Evolutionary conservation across 92 coral and sea anemone genomes (phyloP).

Genomic region (Parazoanthus atlanticus): DNA sequence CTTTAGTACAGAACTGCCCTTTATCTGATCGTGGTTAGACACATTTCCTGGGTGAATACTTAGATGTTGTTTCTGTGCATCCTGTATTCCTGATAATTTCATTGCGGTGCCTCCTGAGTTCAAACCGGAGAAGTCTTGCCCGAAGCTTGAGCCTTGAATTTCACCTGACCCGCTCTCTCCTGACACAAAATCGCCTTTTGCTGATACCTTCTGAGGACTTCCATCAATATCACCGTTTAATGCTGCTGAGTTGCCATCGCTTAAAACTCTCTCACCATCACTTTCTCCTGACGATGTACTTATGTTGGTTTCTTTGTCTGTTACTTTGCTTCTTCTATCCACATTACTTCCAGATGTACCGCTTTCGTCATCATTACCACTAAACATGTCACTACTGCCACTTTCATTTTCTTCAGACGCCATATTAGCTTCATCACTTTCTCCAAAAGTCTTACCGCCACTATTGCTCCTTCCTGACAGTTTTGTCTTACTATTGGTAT

Average conservation of each 20-base stretch:
- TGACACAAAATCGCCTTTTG: background rate
- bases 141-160: background rate
- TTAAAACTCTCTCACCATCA: background rate
- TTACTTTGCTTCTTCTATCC: background rate
- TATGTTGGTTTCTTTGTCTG: background rate
- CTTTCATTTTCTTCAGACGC: background rate
- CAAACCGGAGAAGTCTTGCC: background rate
- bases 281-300: background rate
- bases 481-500: background rate
- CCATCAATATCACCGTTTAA: background rate
- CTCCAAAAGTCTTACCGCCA: background rate
- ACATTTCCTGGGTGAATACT: constrained; percentile 8
- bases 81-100: constrained; percentile 1
- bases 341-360: background rate
- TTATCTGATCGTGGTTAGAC: constrained; percentile 1
- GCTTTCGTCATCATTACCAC: background rate
- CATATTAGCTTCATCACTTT: constrained; percentile 8
- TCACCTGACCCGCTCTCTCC: constrained; percentile 37
- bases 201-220: constrained; percentile 10
- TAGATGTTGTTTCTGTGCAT: constrained; percentile 27
- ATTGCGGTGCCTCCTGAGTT: background rate
- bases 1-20: constrained; percentile 9
- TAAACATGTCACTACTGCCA: background rate
- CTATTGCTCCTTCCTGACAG: background rate
- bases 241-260: background rate